A percentile compares a stretch with the other conserved stretches of the same genome.
Conservation (phyloP, 2,797 vertebrate genomes). For the Phalanger gymnotis region DNA sequence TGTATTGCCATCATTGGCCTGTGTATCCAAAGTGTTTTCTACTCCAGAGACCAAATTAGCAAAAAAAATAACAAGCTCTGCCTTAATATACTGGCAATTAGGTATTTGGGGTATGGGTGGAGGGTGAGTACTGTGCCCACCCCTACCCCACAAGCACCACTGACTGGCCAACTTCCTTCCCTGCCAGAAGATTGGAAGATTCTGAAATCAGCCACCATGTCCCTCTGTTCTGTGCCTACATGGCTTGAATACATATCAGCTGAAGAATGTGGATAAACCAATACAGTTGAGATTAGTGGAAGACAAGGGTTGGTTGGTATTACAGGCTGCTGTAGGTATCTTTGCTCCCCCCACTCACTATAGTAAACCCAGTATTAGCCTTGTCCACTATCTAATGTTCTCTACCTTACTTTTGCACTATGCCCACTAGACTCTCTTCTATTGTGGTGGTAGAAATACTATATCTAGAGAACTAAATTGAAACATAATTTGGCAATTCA, state of each 20-base stretch:
- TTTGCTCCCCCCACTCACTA: background rate
- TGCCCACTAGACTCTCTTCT: background rate
- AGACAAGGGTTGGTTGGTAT: background rate
- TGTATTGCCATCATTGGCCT: background rate
- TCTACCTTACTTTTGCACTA: background rate
- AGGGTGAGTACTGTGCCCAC: background rate
- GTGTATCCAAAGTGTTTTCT: background rate
- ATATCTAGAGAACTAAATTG: background rate
- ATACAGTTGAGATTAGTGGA: background rate
- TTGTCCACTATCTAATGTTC: background rate
- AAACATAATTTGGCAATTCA: background rate
- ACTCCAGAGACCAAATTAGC: background rate
- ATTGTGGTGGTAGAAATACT: background rate
- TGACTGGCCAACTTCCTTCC: background rate
- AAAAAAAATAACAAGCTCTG: background rate
- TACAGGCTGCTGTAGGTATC: background rate
- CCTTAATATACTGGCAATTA: background rate
- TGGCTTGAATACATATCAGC: background rate
- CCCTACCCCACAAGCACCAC: background rate
- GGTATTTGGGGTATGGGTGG: accelerated
- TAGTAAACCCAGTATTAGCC: background rate
- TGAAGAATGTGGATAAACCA: background rate
- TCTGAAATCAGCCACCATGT: background rate
- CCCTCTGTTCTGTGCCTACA: background rate
- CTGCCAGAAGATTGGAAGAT: background rate